Conservation (phyloP, 2,113 vertebrate genomes). For the Poeciliopsis occidentalis region DNA sequence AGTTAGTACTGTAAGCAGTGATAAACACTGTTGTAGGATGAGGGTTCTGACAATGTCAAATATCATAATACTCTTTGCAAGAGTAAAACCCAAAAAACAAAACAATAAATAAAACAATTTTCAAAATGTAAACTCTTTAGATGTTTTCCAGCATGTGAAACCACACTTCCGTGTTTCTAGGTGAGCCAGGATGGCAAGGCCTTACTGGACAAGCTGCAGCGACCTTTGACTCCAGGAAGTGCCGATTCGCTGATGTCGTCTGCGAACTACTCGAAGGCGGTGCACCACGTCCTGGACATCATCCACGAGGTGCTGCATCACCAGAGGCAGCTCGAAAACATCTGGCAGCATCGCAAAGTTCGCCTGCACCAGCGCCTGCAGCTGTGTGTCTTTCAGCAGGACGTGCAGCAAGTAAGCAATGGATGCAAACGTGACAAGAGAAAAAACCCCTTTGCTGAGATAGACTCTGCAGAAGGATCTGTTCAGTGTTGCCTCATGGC, state of each 20-base stretch:
- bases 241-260: conserved; percentile 93
- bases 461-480: background rate
- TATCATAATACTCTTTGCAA: background rate
- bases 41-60: background rate
- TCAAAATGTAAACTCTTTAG: background rate
- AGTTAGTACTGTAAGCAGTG: background rate
- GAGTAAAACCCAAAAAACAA: background rate
- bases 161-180: conserved; percentile 66
- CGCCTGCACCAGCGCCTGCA: conserved; percentile 96
- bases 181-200: conserved; percentile 98
- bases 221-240: conserved; percentile 93
- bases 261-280: conserved; percentile 97
- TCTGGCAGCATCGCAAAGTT: conserved; percentile 98
- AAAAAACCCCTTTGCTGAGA: background rate
- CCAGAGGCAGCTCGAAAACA: conserved; percentile 96
- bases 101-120: background rate
- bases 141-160: background rate
- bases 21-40: background rate
- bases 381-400: conserved; percentile 97
- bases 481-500: background rate
- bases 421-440: background rate
- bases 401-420: conserved; percentile 91
- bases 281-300: conserved; percentile 94
- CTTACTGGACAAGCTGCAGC: conserved; percentile 94
- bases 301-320: conserved; percentile 98